phyloP scores from a whole-genome alignment of 2,113 vertebrate genomes.

The Zosterops japonicus region DNA sequence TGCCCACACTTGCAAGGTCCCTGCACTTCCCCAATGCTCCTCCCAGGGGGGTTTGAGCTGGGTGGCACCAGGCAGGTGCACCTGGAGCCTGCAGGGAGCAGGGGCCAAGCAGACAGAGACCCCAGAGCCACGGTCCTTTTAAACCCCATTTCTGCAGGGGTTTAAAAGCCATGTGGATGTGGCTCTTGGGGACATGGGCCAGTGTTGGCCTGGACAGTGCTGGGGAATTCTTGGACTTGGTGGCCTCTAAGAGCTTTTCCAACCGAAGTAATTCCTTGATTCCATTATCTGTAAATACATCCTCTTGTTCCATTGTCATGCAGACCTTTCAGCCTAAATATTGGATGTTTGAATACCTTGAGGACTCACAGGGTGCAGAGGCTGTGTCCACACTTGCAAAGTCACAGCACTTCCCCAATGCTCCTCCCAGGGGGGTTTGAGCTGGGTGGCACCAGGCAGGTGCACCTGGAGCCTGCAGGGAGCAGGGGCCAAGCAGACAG shows the following conservation, averaged over 20 bases:
- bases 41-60: background rate
- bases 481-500: background rate
- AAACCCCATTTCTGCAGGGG: too few species aligned
- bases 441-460: background rate
- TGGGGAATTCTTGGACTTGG: background rate
- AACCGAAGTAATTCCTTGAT: background rate
- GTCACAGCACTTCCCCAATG: rapidly evolving
- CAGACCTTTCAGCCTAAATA: background rate
- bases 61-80: background rate
- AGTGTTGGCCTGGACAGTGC: background rate
- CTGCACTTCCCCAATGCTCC: rapidly evolving
- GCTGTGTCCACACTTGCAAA: background rate
- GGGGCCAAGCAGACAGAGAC: background rate
- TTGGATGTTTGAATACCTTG: rapidly evolving
- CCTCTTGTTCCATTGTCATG: background rate
- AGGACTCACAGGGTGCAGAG: background rate
- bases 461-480: background rate
- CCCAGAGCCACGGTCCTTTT: rapidly evolving
- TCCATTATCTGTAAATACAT: background rate
- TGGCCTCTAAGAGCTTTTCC: background rate
- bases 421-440: background rate
- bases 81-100: background rate
- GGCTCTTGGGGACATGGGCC: rapidly evolving
- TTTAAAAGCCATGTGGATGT: background rate
- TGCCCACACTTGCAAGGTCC: background rate